These are phyloP conservation scores for Epizoanthus illoricatus DNA, from an alignment of 92 coral and sea anemone genomes.

Conservation along the genomic window DNA sequence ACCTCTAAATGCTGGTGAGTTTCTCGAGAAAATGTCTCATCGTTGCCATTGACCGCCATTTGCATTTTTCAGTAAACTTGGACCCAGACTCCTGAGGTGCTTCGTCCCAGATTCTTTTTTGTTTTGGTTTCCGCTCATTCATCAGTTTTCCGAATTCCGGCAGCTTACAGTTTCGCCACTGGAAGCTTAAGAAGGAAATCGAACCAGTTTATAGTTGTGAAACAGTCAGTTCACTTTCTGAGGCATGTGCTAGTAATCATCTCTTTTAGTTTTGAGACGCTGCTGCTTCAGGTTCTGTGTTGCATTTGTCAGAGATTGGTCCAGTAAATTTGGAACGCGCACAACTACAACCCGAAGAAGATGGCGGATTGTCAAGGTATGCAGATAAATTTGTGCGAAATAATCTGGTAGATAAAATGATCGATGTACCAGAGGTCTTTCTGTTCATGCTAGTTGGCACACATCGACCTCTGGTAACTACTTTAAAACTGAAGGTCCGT, in stretches of 20 bases:
- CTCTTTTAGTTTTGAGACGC: background rate
- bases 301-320: background rate
- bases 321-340: background rate
- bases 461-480: no score
- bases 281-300: background rate
- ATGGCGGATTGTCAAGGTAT: constrained; percentile 20
- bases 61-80: constrained; percentile 23
- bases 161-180: no score
- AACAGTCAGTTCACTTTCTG: background rate
- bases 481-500: no score
- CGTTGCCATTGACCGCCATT: constrained; percentile 5
- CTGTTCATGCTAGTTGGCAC: no score
- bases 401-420: no score
- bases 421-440: no score
- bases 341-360: background rate
- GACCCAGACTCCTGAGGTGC: constrained; percentile 8
- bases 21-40: background rate
- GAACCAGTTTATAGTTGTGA: no score
- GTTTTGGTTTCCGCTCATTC: background rate
- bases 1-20: background rate
- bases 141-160: background rate
- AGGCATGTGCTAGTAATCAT: background rate
- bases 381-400: no score
- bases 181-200: no score
- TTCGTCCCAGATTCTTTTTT: constrained; percentile 8